A percentile compares a stretch with the other conserved stretches of the same genome.
These are phyloP conservation scores for Geococcyx californianus DNA, from an alignment of 2,113 vertebrate genomes.

Conservation along the genomic window DNA sequence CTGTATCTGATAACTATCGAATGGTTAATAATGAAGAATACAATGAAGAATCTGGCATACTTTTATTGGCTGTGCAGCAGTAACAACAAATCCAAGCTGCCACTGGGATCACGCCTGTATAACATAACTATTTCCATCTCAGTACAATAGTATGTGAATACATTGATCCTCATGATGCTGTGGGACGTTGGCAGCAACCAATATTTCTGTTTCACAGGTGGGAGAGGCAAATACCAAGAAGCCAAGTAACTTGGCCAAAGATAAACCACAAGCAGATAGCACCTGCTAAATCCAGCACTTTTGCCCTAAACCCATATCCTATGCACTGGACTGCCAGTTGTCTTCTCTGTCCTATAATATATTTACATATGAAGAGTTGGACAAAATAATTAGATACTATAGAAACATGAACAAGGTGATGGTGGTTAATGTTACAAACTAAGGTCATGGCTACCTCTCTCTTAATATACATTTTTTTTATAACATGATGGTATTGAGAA, in stretches of 20 bases:
- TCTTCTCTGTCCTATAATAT: neutral
- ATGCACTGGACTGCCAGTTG: fast-evolving
- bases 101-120: neutral
- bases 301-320: neutral
- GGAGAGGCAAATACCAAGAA: neutral
- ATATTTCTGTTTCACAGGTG: neutral
- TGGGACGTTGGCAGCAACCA: neutral
- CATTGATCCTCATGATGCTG: neutral
- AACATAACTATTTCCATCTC: neutral
- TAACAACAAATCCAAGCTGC: neutral
- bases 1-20: neutral
- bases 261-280: neutral
- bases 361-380: neutral
- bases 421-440: neutral
- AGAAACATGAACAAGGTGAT: neutral
- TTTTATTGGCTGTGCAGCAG: neutral
- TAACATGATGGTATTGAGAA: neutral
- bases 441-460: neutral
- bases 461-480: neutral
- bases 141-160: neutral
- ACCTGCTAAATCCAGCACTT: neutral
- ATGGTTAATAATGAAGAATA: neutral
- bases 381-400: neutral
- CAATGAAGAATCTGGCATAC: neutral
- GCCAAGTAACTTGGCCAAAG: neutral